Evolutionary conservation across 2,797 vertebrate species (phyloP).

Genomic region (Petrocephalus sullivani): DNA sequence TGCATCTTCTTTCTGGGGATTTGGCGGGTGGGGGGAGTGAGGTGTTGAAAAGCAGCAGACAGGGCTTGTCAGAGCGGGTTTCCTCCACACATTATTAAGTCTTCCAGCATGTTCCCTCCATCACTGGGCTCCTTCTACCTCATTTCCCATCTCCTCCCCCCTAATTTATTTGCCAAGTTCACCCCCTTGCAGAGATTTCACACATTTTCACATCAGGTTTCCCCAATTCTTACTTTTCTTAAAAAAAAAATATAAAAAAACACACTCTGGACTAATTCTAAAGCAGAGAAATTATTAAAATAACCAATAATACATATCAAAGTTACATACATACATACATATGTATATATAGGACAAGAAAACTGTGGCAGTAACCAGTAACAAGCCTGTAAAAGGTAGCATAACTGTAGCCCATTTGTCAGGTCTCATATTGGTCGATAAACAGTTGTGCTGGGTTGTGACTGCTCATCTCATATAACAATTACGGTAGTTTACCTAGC

Average conservation of each 20-base stretch:
- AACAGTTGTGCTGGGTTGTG: background rate
- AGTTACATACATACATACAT: background rate
- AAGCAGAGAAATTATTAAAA: background rate
- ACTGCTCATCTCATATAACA: background rate
- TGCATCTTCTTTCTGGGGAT: constrained; percentile 27
- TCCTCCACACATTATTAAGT: background rate
- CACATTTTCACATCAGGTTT: background rate
- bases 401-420: background rate
- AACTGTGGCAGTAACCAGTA: background rate
- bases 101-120: background rate
- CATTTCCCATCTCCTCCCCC: background rate
- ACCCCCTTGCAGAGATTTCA: background rate
- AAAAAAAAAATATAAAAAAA: background rate
- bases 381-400: background rate
- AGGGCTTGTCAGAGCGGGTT: background rate
- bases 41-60: background rate
- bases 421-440: background rate
- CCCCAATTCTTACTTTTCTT: background rate
- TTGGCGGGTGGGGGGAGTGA: background rate
- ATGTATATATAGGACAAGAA: background rate
- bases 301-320: background rate
- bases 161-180: background rate
- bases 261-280: background rate
- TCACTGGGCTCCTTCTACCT: background rate
- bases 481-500: background rate